phyloP scores from a whole-genome alignment of 2,797 vertebrate genomes.

The Chromobotia macracanthus region DNA sequence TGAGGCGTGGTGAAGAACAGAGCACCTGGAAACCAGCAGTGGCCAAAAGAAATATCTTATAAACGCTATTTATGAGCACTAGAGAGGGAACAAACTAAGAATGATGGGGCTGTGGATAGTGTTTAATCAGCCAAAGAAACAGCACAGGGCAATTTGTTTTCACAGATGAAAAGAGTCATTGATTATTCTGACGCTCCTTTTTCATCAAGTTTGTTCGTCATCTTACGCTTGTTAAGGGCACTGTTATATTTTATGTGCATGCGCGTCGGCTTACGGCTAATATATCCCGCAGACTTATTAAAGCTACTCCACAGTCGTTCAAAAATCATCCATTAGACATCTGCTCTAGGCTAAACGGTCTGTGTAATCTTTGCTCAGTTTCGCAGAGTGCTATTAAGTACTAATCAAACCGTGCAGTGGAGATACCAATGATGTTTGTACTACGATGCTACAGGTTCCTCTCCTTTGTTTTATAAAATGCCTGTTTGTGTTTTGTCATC shows the following conservation, averaged over 20 bases:
- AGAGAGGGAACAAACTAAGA: slow-evolving; percentile 32
- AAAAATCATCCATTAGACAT: slow-evolving; percentile 48
- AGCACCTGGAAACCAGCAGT: slow-evolving; percentile 4
- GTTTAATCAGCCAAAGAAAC: slow-evolving; percentile 56
- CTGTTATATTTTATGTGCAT: slow-evolving; percentile 40
- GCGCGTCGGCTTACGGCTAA: slow-evolving; percentile 13
- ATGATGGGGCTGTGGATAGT: slow-evolving; percentile 42
- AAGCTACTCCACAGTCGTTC: slow-evolving; percentile 37
- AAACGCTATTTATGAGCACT: slow-evolving; percentile 44
- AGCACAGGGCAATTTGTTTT: slow-evolving; percentile 47
- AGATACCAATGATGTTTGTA: background rate
- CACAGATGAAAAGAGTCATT: slow-evolving; percentile 38
- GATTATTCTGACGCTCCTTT: slow-evolving; percentile 40
- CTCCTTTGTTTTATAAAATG: slow-evolving; percentile 3
- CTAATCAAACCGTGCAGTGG: slow-evolving; percentile 44
- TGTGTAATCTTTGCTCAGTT: slow-evolving; percentile 48
- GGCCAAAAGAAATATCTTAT: slow-evolving; percentile 35
- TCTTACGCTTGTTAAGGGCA: slow-evolving; percentile 46
- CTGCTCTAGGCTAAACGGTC: slow-evolving; percentile 45
- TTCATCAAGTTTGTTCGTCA: slow-evolving; percentile 28
- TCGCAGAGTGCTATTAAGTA: slow-evolving; percentile 44
- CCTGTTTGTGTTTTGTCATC: background rate
- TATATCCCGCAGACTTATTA: slow-evolving; percentile 46
- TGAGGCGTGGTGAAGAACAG: slow-evolving; percentile 7
- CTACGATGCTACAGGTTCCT: background rate